A percentile compares a stretch with the other conserved stretches of the same genome.
Conservation (phyloP, 1,140 invertebrate genomes). For the Spodoptera litura region DNA sequence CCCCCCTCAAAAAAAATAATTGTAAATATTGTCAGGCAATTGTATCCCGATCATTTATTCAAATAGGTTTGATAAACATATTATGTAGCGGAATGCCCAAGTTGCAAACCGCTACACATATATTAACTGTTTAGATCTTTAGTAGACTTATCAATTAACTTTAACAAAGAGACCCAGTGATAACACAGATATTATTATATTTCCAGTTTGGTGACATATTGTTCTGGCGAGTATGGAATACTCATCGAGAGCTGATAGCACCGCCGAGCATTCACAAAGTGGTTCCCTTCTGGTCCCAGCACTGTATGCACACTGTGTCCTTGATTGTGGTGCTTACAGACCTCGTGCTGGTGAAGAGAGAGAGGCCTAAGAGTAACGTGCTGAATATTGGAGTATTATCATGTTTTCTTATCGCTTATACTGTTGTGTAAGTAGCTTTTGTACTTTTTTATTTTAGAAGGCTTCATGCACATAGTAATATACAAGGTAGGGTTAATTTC, state of each 20-base stretch:
- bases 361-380: slow-evolving; percentile 61
- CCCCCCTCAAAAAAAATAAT: no score
- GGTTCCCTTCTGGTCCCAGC: slow-evolving; percentile 70
- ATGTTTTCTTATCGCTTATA: slow-evolving; percentile 60
- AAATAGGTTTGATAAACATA: no score
- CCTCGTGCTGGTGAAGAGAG: slow-evolving; percentile 61
- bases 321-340: slow-evolving; percentile 66
- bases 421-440: slow-evolving; percentile 63
- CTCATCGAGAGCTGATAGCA: slow-evolving; percentile 63
- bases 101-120: no score
- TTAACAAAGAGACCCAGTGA: no score
- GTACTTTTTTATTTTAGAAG: no score
- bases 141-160: no score
- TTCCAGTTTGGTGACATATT: slow-evolving; percentile 74
- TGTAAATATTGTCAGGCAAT: no score
- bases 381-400: slow-evolving; percentile 57
- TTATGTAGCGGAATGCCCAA: no score
- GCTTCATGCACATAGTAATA: no score
- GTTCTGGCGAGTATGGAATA: slow-evolving; percentile 73
- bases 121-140: no score
- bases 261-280: slow-evolving; percentile 58
- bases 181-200: not conserved
- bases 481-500: no score
- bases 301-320: slow-evolving; percentile 74
- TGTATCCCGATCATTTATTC: no score